phyloP scores from a whole-genome alignment of 2,888 invertebrate genomes.

The Yponomeuta sedellus region DNA sequence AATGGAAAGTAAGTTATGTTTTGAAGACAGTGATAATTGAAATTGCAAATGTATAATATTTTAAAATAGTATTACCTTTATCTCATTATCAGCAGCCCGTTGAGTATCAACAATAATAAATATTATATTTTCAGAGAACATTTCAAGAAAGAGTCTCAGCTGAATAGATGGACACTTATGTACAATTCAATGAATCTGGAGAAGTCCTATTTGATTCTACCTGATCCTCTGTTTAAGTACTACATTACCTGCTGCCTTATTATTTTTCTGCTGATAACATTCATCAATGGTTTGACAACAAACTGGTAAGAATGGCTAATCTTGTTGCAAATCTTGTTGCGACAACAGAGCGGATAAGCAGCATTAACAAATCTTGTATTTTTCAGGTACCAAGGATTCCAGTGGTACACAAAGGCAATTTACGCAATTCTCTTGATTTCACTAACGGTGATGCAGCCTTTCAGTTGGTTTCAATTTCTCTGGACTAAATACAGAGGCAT shows the following conservation, averaged over 20 bases:
- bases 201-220: constrained; percentile 81
- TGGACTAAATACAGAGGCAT: constrained; percentile 75
- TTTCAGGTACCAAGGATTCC: constrained; percentile 17
- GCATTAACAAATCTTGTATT: background rate
- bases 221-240: constrained; percentile 91
- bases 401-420: constrained; percentile 49
- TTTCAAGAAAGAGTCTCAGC: constrained; percentile 77
- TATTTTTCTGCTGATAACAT: constrained; percentile 47
- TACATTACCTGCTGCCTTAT: constrained; percentile 69
- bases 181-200: constrained; percentile 77
- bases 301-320: constrained; percentile 44
- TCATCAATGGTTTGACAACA: constrained; percentile 59
- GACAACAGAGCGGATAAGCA: too few species aligned
- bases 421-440: constrained; percentile 37
- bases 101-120: too few species aligned
- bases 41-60: background rate
- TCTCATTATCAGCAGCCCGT: too few species aligned
- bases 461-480: constrained; percentile 86
- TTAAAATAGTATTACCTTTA: too few species aligned
- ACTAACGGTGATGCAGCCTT: constrained; percentile 76
- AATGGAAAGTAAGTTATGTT: constrained; percentile 78
- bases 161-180: constrained; percentile 69
- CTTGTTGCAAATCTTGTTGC: too few species aligned
- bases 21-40: background rate
- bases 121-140: constrained; percentile 78